Base-by-base conservation (phyloP, 2,888 invertebrate species). In the Limnephilus marmoratus region DNA sequence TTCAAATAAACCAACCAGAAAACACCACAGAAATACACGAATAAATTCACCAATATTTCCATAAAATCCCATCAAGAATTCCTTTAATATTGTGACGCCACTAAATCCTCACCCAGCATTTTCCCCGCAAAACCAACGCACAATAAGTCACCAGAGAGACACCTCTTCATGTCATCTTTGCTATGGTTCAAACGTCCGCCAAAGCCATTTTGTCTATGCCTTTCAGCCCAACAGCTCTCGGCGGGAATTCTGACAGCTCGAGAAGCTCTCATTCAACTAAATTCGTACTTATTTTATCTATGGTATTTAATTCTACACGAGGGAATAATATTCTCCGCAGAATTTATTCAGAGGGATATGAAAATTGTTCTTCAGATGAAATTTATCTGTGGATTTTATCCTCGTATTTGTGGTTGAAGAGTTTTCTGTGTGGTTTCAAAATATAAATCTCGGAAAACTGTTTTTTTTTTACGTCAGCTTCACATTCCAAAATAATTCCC, bases 111-210 rank as follows among this genome's bases (percentile, higher is more conserved):
- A n/a, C 7, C 68, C 68, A 68, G 24, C 68, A 68, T 24, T 68
- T 68, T 24, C 53, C 18, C 18, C 53, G 18, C 24, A 68, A 68
- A 68, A 24, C 68, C 9, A 3, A 68, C 68, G 68, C 7, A 68
- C 68, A 68, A 68, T 68, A 68, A 68, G 24, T 24, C 68, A 68
- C 68, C 24, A 68, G 68, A 68, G 9, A 68, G 68, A 2, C 24
- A 7, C 68, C 68, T 87, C 88, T 91, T 49, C 68, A 91, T 29
- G 91, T 91, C 91, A 91, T 82, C 91, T 91, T 91, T 49, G 83
- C 91, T 88, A 88, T 91, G 91, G 91, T 91, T 53, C 91, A 83
- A n/a, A 91, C 29, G 41, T 41, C 37, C 68, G 41, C 85, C n/a
- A 53, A 45, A 81, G 88, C 34, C 82, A 85, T 91, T 91, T 91